Conservation (phyloP, 2,797 vertebrate genomes). For the Tauraco hartlaubi region DNA sequence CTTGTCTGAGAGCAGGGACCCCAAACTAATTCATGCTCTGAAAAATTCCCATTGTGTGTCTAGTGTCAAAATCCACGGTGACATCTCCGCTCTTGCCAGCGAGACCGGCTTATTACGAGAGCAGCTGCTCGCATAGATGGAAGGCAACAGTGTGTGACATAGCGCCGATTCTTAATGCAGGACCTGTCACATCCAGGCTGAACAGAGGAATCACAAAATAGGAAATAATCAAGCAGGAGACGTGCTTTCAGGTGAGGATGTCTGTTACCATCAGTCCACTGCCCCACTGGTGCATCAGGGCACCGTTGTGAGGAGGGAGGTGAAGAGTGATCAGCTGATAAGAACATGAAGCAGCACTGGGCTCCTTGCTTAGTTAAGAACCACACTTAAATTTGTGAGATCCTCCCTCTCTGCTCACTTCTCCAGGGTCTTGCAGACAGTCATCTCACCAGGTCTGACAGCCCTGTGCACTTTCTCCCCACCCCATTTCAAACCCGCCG, state of each 20-base stretch:
- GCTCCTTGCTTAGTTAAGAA: neutral
- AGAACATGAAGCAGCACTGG: neutral
- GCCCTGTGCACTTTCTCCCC: neutral
- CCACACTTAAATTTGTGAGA: neutral
- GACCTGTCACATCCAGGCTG: neutral
- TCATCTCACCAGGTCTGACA: neutral
- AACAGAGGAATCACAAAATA: neutral
- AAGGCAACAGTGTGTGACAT: neutral
- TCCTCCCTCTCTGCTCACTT: neutral
- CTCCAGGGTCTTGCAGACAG: neutral
- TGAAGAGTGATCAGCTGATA: neutral
- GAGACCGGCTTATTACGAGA: neutral
- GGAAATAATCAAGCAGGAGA: neutral
- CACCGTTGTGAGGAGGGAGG: neutral
- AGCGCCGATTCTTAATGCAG: neutral
- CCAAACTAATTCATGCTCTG: neutral
- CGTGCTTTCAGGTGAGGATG: neutral
- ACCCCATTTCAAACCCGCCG: neutral
- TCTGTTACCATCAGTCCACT: neutral
- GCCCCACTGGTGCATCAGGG: neutral
- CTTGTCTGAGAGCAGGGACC: neutral
- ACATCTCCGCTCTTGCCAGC: neutral
- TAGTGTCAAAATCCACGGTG: neutral
- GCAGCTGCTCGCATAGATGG: neutral
- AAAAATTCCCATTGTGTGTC: neutral